Evolutionary conservation across 2,888 invertebrate species (phyloP), one percentile per base, ranked within the genome.

Genomic region (Papilio demoleus): DNA sequence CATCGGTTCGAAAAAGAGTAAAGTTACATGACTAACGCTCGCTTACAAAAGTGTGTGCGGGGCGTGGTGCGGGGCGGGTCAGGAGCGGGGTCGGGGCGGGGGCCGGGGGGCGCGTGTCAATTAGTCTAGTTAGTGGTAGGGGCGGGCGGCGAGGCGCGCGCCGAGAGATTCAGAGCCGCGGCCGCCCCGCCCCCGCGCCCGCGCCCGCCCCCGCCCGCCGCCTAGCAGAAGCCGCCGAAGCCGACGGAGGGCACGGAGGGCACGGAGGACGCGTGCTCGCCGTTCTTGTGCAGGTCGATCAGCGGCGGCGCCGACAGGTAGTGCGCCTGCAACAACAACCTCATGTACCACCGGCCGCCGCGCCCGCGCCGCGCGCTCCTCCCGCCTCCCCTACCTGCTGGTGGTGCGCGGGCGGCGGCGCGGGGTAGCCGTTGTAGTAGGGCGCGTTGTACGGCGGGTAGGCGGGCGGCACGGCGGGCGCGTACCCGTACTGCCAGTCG

Each of bases 201-300:
- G 34, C 19, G 17, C 45, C 45, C 45, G 45, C 45, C 45, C 17
- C 45, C 53, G 66, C 27, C 60, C 67, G 53, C 82, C n/a, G 62
- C 42, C 90, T 92, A 93, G 82, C 93, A 93, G 88, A 90, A 93
- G 73, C 90, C 89, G 74, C 90, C 89, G 86, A 93, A 93, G 81
- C 92, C 92, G 73, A 91, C 92, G 74, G 88, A 88, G 70, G 91
- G 90, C 80, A 91, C 91, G 79, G 89, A 87, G 60, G 88, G 88
- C 78, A 87, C 87, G 74, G 87, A 67, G 71, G 90, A 85, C 71
- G 82, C 70, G 73, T 83, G 84, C 81, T 88, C 88, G 71, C 83
- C 83, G 78, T 81, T 84, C 86, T 92, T 92, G 88, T 92, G 91
- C 79, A 91, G 86, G 76, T 91, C 91, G 71, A 92, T 77, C 71